These are phyloP conservation scores for Poliocrania exsul DNA, from an alignment of 2,797 vertebrate genomes.

Conservation along the genomic window DNA sequence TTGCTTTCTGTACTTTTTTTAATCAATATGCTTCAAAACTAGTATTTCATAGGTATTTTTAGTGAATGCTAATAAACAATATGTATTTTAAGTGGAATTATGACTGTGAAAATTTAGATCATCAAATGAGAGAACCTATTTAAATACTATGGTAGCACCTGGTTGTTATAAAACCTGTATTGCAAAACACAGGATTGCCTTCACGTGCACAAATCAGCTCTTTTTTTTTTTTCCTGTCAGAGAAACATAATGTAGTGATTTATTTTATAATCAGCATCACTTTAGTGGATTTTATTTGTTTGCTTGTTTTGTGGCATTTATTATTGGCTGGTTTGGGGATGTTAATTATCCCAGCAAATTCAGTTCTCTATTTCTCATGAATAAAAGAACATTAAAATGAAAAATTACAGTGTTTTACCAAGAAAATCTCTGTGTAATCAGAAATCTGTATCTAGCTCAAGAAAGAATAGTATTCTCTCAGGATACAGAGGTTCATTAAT, in stretches of 20 bases:
- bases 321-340: not conserved
- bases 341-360: not conserved
- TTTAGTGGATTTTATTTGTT: not conserved
- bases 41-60: not conserved
- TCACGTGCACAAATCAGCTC: not conserved
- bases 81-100: not conserved
- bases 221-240: too few relatives aligned
- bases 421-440: not conserved
- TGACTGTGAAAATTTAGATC: not conserved
- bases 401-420: not conserved
- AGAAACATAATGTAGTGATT: not conserved
- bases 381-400: not conserved
- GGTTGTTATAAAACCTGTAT: not conserved
- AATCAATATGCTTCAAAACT: not conserved
- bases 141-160: not conserved
- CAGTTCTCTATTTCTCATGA: not conserved
- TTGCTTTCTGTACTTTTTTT: not conserved
- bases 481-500: not conserved
- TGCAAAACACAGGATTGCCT: not conserved
- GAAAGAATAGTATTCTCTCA: not conserved
- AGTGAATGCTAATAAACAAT: not conserved
- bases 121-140: not conserved
- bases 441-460: not conserved
- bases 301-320: not conserved
- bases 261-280: not conserved